Percentiles rank a stretch among this genome's conserved stretches.
Conservation (phyloP, 2,113 vertebrate species). For the Brachyhypopomus occidentalis region DNA sequence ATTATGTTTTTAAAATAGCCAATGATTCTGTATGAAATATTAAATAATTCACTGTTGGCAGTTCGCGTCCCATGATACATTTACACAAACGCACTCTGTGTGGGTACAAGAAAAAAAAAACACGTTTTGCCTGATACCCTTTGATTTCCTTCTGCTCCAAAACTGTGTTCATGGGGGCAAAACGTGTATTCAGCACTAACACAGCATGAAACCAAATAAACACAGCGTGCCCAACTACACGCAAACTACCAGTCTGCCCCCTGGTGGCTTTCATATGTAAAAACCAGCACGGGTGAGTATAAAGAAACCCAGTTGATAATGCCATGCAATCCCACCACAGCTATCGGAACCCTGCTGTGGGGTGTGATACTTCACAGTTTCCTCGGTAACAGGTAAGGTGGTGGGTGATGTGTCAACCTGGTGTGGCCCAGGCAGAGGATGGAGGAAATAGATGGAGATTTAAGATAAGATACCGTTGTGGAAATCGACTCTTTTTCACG, state of each 20-base stretch:
- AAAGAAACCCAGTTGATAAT: not conserved
- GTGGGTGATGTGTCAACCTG: not conserved
- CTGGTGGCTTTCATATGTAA: conserved; percentile 5
- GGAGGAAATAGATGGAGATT: not conserved
- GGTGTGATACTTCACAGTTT: not conserved
- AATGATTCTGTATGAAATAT: not conserved
- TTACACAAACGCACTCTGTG: not conserved
- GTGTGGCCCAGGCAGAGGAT: not conserved
- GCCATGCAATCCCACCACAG: not conserved
- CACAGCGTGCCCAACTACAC: not conserved
- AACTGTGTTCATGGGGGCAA: not conserved
- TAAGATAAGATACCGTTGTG: not conserved
- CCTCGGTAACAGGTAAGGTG: not conserved
- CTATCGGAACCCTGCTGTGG: not conserved
- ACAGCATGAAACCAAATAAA: conserved; percentile 7
- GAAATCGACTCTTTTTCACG: not conserved
- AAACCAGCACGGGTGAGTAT: not conserved
- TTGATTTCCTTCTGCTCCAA: not conserved
- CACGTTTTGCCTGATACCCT: not conserved
- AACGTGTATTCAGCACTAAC: conserved; percentile 3
- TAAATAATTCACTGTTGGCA: not conserved
- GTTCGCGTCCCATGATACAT: not conserved
- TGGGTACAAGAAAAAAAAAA: too few relatives aligned
- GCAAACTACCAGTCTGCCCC: not conserved
- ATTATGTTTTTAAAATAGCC: not conserved